Conservation (phyloP, 2,888 invertebrate species). For the Drosophila mayaguana region DNA sequence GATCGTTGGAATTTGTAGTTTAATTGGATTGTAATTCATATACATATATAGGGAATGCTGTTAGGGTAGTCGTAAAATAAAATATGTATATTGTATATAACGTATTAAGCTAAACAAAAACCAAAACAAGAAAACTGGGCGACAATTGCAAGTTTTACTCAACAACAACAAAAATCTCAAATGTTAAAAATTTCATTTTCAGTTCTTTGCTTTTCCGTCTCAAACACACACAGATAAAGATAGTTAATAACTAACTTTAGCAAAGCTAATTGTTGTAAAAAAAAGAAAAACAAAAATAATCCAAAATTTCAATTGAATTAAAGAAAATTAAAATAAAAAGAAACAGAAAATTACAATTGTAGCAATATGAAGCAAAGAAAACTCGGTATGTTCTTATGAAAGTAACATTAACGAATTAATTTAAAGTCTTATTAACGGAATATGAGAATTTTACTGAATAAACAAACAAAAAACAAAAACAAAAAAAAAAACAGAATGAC, state of each 20-base stretch:
- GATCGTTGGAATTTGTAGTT: conserved; percentile 78
- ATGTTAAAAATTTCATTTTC: conserved; percentile 19
- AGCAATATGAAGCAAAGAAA: conserved; percentile 75
- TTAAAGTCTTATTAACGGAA: conserved; percentile 78
- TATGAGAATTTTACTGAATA: conserved; percentile 80
- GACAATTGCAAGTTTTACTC: conserved; percentile 37
- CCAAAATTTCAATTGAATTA: conserved; percentile 59
- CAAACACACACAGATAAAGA: conserved; percentile 24
- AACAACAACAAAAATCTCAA: conserved; percentile 10
- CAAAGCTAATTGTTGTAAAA: conserved; percentile 84
- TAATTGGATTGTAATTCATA: conserved; percentile 69
- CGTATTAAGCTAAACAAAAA: conserved; percentile 58
- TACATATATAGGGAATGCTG: conserved; percentile 73
- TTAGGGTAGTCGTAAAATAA: conserved; percentile 73
- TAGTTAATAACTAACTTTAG: conserved; percentile 72
- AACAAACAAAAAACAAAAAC: conserved; percentile 40
- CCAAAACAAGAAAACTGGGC: conserved; percentile 13
- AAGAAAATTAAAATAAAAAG: conserved; percentile 12
- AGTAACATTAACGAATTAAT: conserved; percentile 82
- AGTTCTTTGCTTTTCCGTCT: conserved; percentile 42
- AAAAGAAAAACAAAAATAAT: conserved; percentile 47
- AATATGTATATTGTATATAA: conserved; percentile 78
- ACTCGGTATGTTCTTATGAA: conserved; percentile 80
- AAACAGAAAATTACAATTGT: conserved; percentile 54
- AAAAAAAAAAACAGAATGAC: conserved; percentile 21